A percentile compares a stretch with the other conserved stretches of the same genome.
These are phyloP conservation scores for Urocolius indicus DNA, from an alignment of 2,113 vertebrate species.

Conservation along the genomic window DNA sequence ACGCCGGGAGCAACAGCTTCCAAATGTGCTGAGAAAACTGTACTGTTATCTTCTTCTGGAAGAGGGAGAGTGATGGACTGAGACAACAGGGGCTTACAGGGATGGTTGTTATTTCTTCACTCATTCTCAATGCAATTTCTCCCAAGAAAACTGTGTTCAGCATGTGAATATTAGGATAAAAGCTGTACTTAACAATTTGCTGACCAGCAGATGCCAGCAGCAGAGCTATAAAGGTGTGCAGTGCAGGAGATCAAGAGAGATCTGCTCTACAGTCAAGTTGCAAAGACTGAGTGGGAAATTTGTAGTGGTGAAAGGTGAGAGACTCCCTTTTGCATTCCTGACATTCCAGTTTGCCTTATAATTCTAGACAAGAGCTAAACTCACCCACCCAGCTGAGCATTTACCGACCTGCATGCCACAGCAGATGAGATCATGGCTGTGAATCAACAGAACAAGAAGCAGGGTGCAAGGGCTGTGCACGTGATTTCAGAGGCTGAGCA, in stretches of 20 bases:
- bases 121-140: neutral
- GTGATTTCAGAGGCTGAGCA: neutral
- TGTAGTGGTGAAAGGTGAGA: neutral
- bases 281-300: neutral
- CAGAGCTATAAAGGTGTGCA: neutral
- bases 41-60: neutral
- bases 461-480: rapidly evolving
- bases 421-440: rapidly evolving
- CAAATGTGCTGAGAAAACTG: neutral
- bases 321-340: neutral
- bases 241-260: neutral
- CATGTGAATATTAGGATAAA: neutral
- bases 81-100: neutral
- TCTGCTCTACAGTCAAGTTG: neutral
- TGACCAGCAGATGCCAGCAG: neutral
- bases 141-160: neutral
- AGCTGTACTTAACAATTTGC: neutral
- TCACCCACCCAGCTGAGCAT: neutral
- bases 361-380: neutral
- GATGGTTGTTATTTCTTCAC: neutral
- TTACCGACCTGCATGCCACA: neutral
- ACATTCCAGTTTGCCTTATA: neutral
- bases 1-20: neutral
- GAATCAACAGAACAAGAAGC: neutral
- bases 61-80: neutral